Evolutionary conservation across 1,140 invertebrate genomes (phyloP).

Genomic region (Trichonephila clavata): DNA sequence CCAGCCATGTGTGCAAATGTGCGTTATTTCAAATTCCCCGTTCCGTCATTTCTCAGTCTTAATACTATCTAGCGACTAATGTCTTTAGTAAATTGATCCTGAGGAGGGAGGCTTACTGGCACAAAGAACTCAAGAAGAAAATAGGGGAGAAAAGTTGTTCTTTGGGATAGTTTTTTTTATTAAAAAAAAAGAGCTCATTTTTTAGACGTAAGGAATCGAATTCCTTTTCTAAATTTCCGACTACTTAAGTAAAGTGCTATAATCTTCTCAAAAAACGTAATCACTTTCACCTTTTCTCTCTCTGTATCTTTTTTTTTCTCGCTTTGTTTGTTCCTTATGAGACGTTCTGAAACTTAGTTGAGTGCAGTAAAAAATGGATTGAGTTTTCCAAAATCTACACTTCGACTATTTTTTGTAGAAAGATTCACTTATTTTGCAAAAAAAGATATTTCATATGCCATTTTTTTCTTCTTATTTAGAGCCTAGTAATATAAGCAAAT

Average conservation of each 20-base stretch:
- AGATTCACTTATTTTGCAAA: no score
- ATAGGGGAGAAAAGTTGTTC: not conserved
- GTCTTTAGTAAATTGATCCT: not conserved
- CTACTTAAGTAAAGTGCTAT: not conserved
- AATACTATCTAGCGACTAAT: not conserved
- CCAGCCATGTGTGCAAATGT: not conserved
- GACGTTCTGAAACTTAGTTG: not conserved
- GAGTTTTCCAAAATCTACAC: no score
- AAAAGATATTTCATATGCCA: no score
- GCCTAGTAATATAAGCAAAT: no score
- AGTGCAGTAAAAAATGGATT: not conserved
- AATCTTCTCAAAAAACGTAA: constrained; percentile 1
- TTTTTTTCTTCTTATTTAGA: no score
- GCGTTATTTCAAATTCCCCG: not conserved
- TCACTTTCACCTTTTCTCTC: not conserved
- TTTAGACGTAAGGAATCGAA: not conserved
- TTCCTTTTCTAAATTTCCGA: not conserved
- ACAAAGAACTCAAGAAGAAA: not conserved
- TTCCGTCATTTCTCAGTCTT: no score
- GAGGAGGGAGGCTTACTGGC: not conserved
- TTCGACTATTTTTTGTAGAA: no score
- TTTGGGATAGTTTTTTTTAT: no score
- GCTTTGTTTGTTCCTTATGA: not conserved
- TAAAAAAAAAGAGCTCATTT: not conserved
- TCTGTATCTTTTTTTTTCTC: not conserved